A percentile compares a stretch with the other conserved stretches of the same genome.
Conservation (phyloP, 2,113 vertebrate species). For the Psilopsiagon aymara region DNA sequence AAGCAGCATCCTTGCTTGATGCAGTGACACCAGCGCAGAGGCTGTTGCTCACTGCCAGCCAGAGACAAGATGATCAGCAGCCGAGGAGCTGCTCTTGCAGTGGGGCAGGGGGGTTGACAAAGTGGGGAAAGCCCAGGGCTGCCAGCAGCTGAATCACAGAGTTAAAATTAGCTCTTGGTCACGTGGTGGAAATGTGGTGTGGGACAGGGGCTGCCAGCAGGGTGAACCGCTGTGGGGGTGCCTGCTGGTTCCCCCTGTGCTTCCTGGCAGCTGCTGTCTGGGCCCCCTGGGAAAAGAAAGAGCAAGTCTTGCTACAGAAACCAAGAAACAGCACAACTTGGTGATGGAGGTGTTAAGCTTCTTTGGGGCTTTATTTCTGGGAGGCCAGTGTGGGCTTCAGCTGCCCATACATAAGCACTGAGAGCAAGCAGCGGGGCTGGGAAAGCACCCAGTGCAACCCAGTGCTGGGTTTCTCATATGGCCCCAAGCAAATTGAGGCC, state of each 20-base stretch:
- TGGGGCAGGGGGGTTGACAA: neutral
- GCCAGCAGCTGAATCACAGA: neutral
- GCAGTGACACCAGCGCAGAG: neutral
- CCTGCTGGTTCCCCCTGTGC: neutral
- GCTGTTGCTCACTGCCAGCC: neutral
- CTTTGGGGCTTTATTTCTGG: neutral
- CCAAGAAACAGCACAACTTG: rapidly evolving
- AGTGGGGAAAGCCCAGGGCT: neutral
- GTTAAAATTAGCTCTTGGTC: neutral
- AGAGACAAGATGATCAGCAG: rapidly evolving
- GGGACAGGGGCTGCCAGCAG: neutral
- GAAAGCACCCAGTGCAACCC: neutral
- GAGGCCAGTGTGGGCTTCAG: neutral
- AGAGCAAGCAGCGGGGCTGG: neutral
- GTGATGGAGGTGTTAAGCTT: rapidly evolving
- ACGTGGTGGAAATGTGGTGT: neutral
- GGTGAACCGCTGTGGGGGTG: rapidly evolving
- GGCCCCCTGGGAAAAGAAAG: neutral
- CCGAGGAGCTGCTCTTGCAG: neutral
- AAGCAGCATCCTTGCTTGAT: neutral
- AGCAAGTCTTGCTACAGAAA: neutral
- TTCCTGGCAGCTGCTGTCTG: neutral
- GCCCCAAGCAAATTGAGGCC: neutral
- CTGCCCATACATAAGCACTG: neutral
- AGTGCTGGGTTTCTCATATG: rapidly evolving